Evolutionary conservation across 2,113 vertebrate species (phyloP).

Genomic region (Hemichromis elongatus): DNA sequence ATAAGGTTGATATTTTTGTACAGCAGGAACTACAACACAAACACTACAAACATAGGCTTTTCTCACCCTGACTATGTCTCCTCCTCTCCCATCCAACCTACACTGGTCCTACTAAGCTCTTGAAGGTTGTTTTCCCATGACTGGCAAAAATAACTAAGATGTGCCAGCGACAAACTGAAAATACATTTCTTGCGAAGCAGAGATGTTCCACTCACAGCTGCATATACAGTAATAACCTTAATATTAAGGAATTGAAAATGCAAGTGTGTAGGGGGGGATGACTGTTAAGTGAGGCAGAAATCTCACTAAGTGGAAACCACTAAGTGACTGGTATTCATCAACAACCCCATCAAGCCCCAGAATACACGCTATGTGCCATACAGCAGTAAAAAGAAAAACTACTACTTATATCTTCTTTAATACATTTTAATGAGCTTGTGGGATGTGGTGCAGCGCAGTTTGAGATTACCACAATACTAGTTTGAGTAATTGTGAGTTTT

Average conservation of each 20-base stretch:
- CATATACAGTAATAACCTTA: neutral
- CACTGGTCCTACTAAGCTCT: neutral
- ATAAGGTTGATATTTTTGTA: neutral
- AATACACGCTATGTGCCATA: neutral
- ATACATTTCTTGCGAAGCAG: neutral
- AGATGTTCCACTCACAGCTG: neutral
- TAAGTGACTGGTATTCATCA: neutral
- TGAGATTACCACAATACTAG: slow-evolving; percentile 7
- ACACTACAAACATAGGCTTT: neutral
- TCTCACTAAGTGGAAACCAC: neutral
- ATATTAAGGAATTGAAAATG: neutral
- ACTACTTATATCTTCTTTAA: slow-evolving; percentile 6
- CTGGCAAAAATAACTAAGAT: neutral
- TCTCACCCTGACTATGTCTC: neutral
- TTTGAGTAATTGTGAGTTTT: slow-evolving; percentile 6
- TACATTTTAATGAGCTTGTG: slow-evolving; percentile 24
- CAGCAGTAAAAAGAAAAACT: slow-evolving; percentile 5
- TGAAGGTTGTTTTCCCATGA: neutral
- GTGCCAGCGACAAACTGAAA: neutral
- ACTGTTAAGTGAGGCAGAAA: neutral
- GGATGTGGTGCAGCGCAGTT: slow-evolving; percentile 18
- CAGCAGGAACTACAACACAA: neutral
- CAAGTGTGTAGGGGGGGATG: neutral
- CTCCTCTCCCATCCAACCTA: neutral
- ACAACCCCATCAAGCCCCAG: neutral